A percentile compares a stretch with the other conserved stretches of the same genome.
Evolutionary conservation across 1,140 invertebrate species (phyloP).

Genomic region (Diorhabda sublineata): DNA sequence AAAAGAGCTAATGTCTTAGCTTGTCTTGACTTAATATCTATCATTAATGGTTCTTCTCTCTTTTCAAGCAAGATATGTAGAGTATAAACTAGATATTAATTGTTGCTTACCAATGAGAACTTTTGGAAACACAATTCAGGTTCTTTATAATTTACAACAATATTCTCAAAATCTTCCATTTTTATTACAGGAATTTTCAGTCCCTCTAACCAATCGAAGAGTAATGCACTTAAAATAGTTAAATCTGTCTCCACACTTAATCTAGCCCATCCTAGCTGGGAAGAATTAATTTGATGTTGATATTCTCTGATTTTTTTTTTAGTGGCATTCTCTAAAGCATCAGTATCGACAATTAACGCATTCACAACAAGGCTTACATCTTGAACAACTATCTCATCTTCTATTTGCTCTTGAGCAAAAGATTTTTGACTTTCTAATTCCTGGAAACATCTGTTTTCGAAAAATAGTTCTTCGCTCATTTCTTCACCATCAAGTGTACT

Average conservation of each 20-base stretch:
- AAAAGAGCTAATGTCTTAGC: too few species aligned
- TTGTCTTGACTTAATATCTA: too few species aligned
- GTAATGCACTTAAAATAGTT: constrained; percentile 56
- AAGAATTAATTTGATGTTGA: constrained; percentile 62
- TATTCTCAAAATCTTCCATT: constrained; percentile 62
- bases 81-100: too few species aligned
- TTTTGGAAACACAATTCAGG: constrained; percentile 59
- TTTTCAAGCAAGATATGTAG: too few species aligned
- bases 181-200: constrained; percentile 64
- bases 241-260: constrained; percentile 63
- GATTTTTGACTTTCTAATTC: constrained; percentile 40
- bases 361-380: constrained; percentile 36
- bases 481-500: constrained; percentile 40
- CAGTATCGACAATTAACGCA: constrained; percentile 52
- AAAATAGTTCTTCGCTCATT: constrained; percentile 34
- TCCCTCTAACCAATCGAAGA: constrained; percentile 69
- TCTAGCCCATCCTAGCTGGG: constrained; percentile 62
- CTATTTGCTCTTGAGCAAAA: constrained; percentile 31
- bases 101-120: constrained; percentile 54
- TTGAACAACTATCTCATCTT: constrained; percentile 30
- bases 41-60: too few species aligned
- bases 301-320: constrained; percentile 52
- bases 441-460: constrained; percentile 43
- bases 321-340: constrained; percentile 52
- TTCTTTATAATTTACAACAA: constrained; percentile 58